Evolutionary conservation across 1,140 invertebrate species (phyloP).

Genomic region (Papilio helenus): DNA sequence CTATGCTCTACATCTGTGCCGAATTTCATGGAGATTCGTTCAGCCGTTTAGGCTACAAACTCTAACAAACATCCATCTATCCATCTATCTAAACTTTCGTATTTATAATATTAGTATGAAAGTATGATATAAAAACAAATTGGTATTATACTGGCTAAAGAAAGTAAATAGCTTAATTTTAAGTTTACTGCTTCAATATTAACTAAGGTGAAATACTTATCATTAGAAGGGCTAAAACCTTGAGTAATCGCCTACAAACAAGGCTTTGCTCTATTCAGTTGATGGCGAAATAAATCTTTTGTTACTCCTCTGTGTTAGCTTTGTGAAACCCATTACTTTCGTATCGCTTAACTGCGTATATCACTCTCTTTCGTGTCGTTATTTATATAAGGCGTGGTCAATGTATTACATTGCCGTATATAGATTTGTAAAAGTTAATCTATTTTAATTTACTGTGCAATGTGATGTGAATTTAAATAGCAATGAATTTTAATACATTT

Average conservation of each 20-base stretch:
- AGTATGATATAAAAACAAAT: too few relatives aligned
- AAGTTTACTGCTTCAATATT: too few relatives aligned
- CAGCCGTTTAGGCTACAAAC: too few relatives aligned
- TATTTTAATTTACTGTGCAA: not conserved
- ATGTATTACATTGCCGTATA: constrained; percentile 2
- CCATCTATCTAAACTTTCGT: too few relatives aligned
- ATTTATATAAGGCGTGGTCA: not conserved
- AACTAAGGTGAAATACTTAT: too few relatives aligned
- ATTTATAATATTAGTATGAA: too few relatives aligned
- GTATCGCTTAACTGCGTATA: not conserved
- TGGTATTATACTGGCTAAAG: too few relatives aligned
- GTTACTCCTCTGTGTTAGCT: not conserved
- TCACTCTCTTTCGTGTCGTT: not conserved
- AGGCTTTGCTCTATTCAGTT: not conserved
- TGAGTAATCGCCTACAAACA: not conserved
- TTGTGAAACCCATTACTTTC: not conserved
- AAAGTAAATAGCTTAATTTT: too few relatives aligned
- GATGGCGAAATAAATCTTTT: not conserved
- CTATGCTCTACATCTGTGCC: too few relatives aligned
- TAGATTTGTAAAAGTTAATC: constrained; percentile 11
- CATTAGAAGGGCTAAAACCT: too few relatives aligned
- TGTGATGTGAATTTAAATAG: not conserved
- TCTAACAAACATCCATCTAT: too few relatives aligned
- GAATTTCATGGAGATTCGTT: too few relatives aligned
- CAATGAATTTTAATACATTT: not conserved